These are phyloP conservation scores for Danionella cerebrum DNA, from an alignment of 2,113 vertebrate genomes.

Conservation along the genomic window DNA sequence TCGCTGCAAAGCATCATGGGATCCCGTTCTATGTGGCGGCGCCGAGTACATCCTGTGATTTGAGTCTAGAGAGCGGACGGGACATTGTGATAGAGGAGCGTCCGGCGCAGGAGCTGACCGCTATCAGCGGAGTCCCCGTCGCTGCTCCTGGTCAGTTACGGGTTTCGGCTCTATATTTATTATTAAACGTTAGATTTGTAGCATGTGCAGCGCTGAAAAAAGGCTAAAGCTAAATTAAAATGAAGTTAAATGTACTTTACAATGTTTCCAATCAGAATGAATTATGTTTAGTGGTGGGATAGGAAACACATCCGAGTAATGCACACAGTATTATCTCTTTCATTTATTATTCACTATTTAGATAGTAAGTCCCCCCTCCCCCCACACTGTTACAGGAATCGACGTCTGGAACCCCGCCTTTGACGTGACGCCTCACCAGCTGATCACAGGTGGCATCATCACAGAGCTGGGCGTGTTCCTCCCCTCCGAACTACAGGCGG, in stretches of 20 bases:
- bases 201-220: too few relatives aligned
- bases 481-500: constrained; percentile 73
- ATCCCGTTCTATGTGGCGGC: constrained; percentile 87
- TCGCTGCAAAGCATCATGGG: constrained; percentile 72
- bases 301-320: too few relatives aligned
- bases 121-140: constrained; percentile 69
- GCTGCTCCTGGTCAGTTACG: constrained; percentile 74
- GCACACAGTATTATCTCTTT: too few relatives aligned
- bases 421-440: constrained; percentile 80
- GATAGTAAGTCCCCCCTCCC: too few relatives aligned
- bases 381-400: constrained; percentile 70
- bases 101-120: constrained; percentile 73
- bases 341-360: too few relatives aligned
- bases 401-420: constrained; percentile 89
- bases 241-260: too few relatives aligned
- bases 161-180: too few relatives aligned
- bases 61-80: constrained; percentile 65
- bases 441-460: constrained; percentile 87
- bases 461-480: constrained; percentile 83
- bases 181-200: too few relatives aligned
- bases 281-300: too few relatives aligned
- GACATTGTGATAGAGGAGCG: constrained; percentile 81
- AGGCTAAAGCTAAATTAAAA: too few relatives aligned
- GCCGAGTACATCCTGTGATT: constrained; percentile 81
- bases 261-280: too few relatives aligned